Evolutionary conservation across 2,888 invertebrate species (phyloP).

Genomic region (Cheiracanthium punctorium): DNA sequence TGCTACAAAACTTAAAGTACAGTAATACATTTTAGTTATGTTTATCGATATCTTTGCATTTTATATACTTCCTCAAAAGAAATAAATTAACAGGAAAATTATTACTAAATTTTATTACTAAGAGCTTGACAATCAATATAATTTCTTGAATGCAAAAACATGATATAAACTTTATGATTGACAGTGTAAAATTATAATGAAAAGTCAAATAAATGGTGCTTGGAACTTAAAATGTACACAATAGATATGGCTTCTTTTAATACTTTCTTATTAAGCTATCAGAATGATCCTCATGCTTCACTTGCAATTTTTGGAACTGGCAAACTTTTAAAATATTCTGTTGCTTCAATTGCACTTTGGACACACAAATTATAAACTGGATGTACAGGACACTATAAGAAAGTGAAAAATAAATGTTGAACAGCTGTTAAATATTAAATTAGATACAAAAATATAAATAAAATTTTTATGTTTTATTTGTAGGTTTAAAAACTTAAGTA

Average conservation of each 20-base stretch:
- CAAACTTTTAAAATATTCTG: constrained; percentile 75
- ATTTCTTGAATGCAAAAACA: no score
- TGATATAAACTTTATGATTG: background rate
- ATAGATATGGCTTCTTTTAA: no score
- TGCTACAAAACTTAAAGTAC: no score
- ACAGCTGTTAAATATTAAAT: background rate
- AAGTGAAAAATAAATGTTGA: constrained; percentile 3
- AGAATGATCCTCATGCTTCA: background rate
- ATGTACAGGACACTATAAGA: constrained; percentile 82
- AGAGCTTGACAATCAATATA: no score
- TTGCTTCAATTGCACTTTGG: constrained; percentile 79
- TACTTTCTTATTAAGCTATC: no score
- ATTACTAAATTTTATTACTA: no score
- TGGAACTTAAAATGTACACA: no score
- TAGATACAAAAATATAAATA: background rate
- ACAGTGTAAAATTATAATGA: background rate
- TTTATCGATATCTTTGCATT: no score
- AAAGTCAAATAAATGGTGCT: no score
- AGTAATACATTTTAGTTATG: no score
- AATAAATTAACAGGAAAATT: no score
- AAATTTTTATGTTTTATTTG: background rate
- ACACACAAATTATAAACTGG: constrained; percentile 89
- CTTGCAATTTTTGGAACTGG: constrained; percentile 60
- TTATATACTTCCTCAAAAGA: no score
- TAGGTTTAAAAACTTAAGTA: background rate